These are phyloP conservation scores for Tiphia femorata DNA, from an alignment of 2,888 invertebrate species.

Conservation along the genomic window DNA sequence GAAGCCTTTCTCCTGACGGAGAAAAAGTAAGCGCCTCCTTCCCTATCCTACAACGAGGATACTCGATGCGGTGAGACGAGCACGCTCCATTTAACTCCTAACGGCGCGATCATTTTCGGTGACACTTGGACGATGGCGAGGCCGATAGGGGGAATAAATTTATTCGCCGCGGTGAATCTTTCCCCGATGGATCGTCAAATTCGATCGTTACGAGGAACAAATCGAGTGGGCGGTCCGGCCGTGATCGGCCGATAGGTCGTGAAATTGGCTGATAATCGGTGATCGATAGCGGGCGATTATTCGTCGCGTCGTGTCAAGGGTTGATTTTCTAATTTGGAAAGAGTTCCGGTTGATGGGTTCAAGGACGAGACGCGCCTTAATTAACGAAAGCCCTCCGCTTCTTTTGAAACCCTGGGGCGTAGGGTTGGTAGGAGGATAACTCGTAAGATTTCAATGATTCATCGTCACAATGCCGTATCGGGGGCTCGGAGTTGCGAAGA, in stretches of 20 bases:
- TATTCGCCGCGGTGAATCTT: constrained; percentile 8
- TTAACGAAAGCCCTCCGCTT: constrained; percentile 34
- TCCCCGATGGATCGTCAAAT: constrained; percentile 15
- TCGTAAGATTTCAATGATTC: constrained; percentile 49
- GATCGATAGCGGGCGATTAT: background rate
- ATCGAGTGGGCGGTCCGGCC: background rate
- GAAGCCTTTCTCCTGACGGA: constrained; percentile 38
- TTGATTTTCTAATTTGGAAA: constrained; percentile 19
- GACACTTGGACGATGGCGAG: background rate
- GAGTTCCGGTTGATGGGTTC: background rate
- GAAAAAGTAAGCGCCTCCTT: constrained; percentile 45
- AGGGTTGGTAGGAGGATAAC: constrained; percentile 6
- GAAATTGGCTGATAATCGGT: background rate
- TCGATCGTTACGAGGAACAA: constrained; percentile 24
- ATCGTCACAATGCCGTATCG: constrained; percentile 42
- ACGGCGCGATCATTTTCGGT: too few relatives aligned
- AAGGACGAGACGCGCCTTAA: constrained; percentile 30
- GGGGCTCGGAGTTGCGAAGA: constrained; percentile 32
- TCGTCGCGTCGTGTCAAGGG: background rate
- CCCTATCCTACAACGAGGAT: background rate
- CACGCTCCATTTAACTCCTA: too few relatives aligned
- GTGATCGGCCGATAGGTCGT: background rate
- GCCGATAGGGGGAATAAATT: background rate
- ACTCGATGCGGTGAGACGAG: background rate
- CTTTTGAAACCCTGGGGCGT: constrained; percentile 25